Evolutionary conservation across 2,797 vertebrate species (phyloP).

Genomic region (Diplodus puntazzo): DNA sequence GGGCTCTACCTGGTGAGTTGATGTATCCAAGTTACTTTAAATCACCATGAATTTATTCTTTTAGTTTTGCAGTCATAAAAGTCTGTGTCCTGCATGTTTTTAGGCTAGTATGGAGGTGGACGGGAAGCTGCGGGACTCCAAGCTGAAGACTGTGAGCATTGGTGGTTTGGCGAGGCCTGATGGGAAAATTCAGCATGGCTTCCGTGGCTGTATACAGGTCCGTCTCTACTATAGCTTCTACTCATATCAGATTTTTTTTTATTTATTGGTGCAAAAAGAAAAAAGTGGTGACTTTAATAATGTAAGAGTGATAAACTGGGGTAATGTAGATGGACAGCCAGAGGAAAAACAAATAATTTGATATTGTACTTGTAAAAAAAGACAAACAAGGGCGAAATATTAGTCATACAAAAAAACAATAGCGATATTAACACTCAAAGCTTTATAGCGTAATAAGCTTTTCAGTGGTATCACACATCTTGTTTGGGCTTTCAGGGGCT

Average conservation of each 20-base stretch:
- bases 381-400: too few species aligned
- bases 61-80: neutral
- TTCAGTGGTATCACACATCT: too few species aligned
- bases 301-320: too few species aligned
- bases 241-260: neutral
- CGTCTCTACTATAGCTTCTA: conserved; percentile 4
- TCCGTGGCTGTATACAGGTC: conserved; percentile 94
- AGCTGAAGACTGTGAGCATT: conserved; percentile 88
- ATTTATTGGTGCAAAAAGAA: too few species aligned
- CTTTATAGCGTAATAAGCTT: too few species aligned
- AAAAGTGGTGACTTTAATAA: too few species aligned
- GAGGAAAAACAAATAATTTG: too few species aligned
- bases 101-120: conserved; percentile 89
- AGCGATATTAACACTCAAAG: too few species aligned
- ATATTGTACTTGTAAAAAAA: too few species aligned
- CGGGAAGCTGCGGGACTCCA: conserved; percentile 87
- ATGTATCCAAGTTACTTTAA: neutral
- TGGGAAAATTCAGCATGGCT: conserved; percentile 87
- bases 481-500: too few species aligned
- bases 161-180: conserved; percentile 85
- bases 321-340: too few species aligned
- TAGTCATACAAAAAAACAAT: too few species aligned
- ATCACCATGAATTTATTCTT: neutral
- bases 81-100: conserved; percentile 8
- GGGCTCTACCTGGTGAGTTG: conserved; percentile 88